These are phyloP conservation scores for Cantharis rustica DNA, from an alignment of 2,888 invertebrate genomes.

Conservation along the genomic window DNA sequence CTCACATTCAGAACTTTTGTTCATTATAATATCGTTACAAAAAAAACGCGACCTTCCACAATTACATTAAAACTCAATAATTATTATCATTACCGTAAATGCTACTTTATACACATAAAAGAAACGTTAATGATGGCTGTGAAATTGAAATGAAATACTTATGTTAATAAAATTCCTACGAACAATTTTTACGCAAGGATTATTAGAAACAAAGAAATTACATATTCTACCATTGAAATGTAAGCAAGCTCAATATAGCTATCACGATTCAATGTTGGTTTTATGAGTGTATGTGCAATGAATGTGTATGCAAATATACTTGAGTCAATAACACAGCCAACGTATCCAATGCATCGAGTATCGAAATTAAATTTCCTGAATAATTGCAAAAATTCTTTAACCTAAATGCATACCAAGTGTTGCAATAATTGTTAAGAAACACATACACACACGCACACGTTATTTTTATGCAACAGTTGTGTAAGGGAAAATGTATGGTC, in stretches of 20 bases:
- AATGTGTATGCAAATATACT: background rate
- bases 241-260: slow-evolving; percentile 6
- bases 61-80: background rate
- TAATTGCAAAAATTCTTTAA: background rate
- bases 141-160: slow-evolving; percentile 4
- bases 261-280: background rate
- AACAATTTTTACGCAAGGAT: slow-evolving; percentile 5
- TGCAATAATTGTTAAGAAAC: background rate
- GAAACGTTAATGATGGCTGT: background rate
- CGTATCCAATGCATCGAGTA: background rate
- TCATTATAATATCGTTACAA: background rate
- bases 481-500: background rate
- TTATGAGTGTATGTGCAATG: background rate
- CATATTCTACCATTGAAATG: slow-evolving; percentile 21
- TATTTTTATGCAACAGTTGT: background rate
- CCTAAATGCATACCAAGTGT: background rate
- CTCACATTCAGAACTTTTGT: background rate
- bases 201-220: slow-evolving; percentile 16
- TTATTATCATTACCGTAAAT: background rate
- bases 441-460: background rate
- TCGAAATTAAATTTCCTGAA: background rate
- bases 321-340: background rate
- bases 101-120: background rate
- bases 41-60: background rate
- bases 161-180: slow-evolving; percentile 4